Percentiles rank a stretch among this genome's conserved stretches.
These are phyloP conservation scores for Emydocephalus ijimae DNA, from an alignment of 2,113 vertebrate species.

Conservation along the genomic window DNA sequence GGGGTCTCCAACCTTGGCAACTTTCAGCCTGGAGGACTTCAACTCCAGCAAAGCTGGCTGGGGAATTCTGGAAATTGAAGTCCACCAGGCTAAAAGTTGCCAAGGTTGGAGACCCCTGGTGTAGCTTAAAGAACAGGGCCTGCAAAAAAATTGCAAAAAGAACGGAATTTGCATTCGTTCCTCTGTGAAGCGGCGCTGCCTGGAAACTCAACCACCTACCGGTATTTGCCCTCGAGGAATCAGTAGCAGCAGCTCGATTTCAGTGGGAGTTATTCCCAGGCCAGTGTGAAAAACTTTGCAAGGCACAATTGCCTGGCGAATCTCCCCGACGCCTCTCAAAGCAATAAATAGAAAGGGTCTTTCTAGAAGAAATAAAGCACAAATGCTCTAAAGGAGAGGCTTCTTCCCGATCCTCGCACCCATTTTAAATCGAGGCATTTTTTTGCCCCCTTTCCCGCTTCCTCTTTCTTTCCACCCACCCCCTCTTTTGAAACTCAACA, in stretches of 20 bases:
- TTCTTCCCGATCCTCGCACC: neutral
- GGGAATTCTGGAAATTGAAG: too few species aligned
- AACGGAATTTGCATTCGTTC: neutral
- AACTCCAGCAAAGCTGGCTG: too few species aligned
- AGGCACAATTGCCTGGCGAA: neutral
- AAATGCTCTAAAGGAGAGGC: neutral
- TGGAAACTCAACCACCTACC: neutral
- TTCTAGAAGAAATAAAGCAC: neutral
- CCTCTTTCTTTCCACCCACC: accelerated
- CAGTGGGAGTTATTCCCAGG: neutral
- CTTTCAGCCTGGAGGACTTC: too few species aligned
- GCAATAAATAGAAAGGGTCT: neutral
- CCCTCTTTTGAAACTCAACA: neutral
- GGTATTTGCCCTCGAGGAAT: too few species aligned
- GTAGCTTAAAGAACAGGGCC: neutral
- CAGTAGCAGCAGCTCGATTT: neutral
- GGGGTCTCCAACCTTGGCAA: too few species aligned
- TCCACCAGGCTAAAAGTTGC: too few species aligned
- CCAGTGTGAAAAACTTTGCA: neutral
- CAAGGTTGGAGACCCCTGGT: too few species aligned
- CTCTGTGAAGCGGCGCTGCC: too few species aligned
- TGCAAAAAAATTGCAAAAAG: neutral
- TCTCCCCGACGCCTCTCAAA: neutral
- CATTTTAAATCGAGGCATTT: neutral
- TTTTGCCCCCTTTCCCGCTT: too few species aligned